Percentiles rank a stretch among this genome's conserved stretches.
These are phyloP conservation scores for Macroteleia sp. DNA, from an alignment of 2,888 invertebrate species.

Conservation along the genomic window DNA sequence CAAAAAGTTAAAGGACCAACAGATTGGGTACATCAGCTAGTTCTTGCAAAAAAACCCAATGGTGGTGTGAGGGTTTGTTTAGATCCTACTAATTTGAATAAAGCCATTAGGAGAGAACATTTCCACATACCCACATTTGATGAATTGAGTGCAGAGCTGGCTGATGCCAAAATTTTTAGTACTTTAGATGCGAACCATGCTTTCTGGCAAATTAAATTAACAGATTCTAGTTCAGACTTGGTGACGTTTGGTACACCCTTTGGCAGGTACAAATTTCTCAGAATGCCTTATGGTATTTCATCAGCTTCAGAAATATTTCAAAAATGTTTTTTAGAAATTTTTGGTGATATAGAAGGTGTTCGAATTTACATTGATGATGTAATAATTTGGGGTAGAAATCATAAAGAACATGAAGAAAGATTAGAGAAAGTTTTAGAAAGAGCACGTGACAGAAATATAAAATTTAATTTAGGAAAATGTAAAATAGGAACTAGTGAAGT, in stretches of 20 bases:
- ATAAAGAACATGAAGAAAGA: conserved; percentile 67
- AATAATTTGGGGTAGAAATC: conserved; percentile 64
- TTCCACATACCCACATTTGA: conserved; percentile 71
- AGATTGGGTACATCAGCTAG: conserved; percentile 66
- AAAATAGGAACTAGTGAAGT: conserved; percentile 33
- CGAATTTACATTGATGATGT: conserved; percentile 14
- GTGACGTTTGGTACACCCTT: conserved; percentile 71
- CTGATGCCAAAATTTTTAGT: conserved; percentile 65
- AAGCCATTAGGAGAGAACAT: conserved; percentile 67
- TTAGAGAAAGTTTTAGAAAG: conserved; percentile 46
- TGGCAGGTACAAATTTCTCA: conserved; percentile 70
- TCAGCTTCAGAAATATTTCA: conserved; percentile 58
- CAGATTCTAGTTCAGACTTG: conserved; percentile 61
- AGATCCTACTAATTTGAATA: conserved; percentile 69
- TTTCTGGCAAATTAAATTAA: conserved; percentile 69
- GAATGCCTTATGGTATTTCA: conserved; percentile 72
- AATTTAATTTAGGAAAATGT: conserved; percentile 58
- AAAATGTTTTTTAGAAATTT: not conserved
- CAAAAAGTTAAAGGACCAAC: conserved; percentile 21
- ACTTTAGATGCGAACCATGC: conserved; percentile 68
- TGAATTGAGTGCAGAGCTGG: conserved; percentile 69
- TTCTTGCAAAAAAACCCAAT: conserved; percentile 56
- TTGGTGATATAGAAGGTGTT: conserved; percentile 13
- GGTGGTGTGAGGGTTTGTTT: conserved; percentile 59
- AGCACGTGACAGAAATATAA: conserved; percentile 38